Percentiles rank a stretch among this genome's conserved stretches.
Conservation (phyloP, 92 coral and sea anemone species). For the Parazoanthus darwini region DNA sequence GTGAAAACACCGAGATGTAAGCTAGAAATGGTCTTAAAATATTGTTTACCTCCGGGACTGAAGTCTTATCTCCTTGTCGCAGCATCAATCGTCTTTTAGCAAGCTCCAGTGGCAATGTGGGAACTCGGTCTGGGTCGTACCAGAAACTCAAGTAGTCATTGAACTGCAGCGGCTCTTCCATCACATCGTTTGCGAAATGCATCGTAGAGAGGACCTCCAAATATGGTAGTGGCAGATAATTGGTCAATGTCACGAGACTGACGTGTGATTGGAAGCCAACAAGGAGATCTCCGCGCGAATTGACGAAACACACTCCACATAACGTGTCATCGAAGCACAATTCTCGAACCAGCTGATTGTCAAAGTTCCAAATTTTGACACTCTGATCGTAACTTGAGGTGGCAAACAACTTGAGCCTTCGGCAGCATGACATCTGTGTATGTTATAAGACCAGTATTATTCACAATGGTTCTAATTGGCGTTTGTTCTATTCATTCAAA, state of each 20-base stretch:
- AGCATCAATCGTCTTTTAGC: conserved; percentile 58
- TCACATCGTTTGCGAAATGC: conserved; percentile 78
- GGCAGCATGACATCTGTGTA: conserved; percentile 84
- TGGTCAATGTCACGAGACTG: conserved; percentile 80
- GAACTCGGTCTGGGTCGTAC: conserved; percentile 84
- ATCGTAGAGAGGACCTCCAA: conserved; percentile 78
- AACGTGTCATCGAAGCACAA: conserved; percentile 88
- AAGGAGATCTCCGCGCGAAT: conserved; percentile 92
- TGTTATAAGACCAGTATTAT: not conserved
- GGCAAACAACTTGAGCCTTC: conserved; percentile 83
- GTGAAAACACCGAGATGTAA: not conserved
- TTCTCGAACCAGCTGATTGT: conserved; percentile 88
- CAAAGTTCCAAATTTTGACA: conserved; percentile 91
- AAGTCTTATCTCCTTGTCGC: conserved; percentile 27
- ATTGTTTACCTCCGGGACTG: not conserved
- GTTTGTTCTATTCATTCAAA: not conserved
- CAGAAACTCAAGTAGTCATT: conserved; percentile 83
- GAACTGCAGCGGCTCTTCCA: conserved; percentile 89
- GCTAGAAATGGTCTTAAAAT: not conserved
- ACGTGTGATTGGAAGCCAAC: conserved; percentile 97
- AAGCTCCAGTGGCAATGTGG: conserved; percentile 82
- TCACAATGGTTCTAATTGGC: not conserved
- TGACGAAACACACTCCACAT: conserved; percentile 96
- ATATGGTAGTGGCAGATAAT: conserved; percentile 82
- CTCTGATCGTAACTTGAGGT: conserved; percentile 93